Base-by-base conservation (phyloP, 2,888 invertebrate genomes). In the Taenaris catops region DNA sequence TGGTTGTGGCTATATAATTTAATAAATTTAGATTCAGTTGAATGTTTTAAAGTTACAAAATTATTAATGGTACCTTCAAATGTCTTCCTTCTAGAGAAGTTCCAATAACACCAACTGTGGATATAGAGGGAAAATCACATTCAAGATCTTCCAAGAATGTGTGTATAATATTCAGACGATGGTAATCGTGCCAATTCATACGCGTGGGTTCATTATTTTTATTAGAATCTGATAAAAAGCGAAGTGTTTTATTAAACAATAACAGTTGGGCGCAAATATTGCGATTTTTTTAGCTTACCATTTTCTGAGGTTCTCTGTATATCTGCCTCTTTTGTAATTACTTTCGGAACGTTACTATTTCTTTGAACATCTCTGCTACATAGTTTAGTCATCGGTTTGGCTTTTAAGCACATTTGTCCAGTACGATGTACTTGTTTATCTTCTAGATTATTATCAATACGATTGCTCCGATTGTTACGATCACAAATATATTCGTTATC, bases 21-120 rank as follows among this genome's bases (percentile, higher is more conserved):
- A n/a, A n/a, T n/a, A n/a, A n/a, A n/a, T n/a, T n/a, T n/a, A n/a
- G n/a, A n/a, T n/a, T n/a, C n/a, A n/a, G n/a, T n/a, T n/a, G n/a
- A n/a, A n/a, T n/a, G n/a, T n/a, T n/a, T n/a, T n/a, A n/a, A n/a
- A n/a, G n/a, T n/a, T n/a, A n/a, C n/a, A n/a, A n/a, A n/a, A n/a
- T n/a, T n/a, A n/a, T n/a, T n/a, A n/a, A n/a, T n/a, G n/a, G n/a
- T 51, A 74, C 81, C 67, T 78, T 81, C 6, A 84, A 51, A 32
- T 69, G 59, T 25, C 81, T 63, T 5, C 72, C 71, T 65, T 84
- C 81, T 5, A 69, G 38, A 2, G 81, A 78, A 9, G 56, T 53
- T 1, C 84, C 84, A 27, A 84, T 80, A 1, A 53, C 40, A 28
- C 63, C 63, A 6, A 69, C 62, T 1, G 75, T 73, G 37, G 83